Percentiles rank a stretch among this genome's conserved stretches.
These are phyloP conservation scores for Mesitornis unicolor DNA, from an alignment of 2,113 vertebrate species.

Conservation along the genomic window DNA sequence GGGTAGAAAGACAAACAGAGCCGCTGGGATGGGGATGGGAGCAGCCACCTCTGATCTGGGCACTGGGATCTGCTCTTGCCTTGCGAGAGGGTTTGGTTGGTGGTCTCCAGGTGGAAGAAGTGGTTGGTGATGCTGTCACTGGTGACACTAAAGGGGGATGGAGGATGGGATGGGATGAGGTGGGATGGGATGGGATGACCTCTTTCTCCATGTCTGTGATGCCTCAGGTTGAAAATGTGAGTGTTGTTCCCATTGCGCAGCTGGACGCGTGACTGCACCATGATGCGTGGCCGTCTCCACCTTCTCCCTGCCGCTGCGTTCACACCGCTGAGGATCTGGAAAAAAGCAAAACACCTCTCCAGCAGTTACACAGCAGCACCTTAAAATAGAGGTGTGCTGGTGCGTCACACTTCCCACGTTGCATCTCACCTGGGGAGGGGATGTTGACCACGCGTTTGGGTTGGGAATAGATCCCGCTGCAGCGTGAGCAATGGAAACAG, in stretches of 20 bases:
- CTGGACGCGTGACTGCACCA: rapidly evolving
- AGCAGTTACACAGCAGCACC: not conserved
- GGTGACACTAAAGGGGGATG: not conserved
- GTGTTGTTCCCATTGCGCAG: rapidly evolving
- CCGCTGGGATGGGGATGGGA: not conserved
- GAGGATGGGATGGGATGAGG: not conserved
- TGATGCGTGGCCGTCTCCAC: rapidly evolving
- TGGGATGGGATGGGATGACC: not conserved
- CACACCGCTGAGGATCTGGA: not conserved
- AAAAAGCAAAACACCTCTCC: not conserved
- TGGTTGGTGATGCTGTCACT: not conserved
- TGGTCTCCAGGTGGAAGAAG: not conserved
- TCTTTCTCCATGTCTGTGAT: not conserved
- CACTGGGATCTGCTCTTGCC: rapidly evolving
- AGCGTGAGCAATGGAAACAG: rapidly evolving
- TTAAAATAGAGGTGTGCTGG: not conserved
- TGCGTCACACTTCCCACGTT: not conserved
- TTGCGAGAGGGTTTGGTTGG: rapidly evolving
- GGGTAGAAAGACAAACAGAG: not conserved
- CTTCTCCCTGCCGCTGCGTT: not conserved
- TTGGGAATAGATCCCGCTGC: not conserved
- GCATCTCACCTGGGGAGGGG: not conserved
- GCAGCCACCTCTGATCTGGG: not conserved
- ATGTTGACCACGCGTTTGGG: rapidly evolving
- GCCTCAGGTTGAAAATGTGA: not conserved